A percentile compares a stretch with the other conserved stretches of the same genome.
phyloP scores from a whole-genome alignment of 1,140 invertebrate genomes.

The Andrena cerasifolii region DNA sequence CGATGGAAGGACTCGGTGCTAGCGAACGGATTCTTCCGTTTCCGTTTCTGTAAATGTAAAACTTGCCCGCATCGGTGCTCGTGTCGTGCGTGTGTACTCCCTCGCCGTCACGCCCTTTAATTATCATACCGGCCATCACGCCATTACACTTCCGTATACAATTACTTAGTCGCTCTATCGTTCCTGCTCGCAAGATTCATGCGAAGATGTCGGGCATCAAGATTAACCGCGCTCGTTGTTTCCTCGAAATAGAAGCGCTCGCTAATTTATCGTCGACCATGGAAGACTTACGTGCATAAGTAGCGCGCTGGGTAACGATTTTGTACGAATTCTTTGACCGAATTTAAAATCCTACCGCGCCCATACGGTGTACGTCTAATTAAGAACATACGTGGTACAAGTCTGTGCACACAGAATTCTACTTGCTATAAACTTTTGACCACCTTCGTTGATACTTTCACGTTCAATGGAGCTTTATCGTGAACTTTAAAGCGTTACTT shows the following conservation, averaged over 20 bases:
- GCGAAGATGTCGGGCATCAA: conserved; percentile 51
- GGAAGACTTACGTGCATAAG: conserved; percentile 1
- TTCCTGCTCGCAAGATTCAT: conserved; percentile 44
- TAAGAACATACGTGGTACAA: too few relatives aligned
- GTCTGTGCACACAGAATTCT: too few relatives aligned
- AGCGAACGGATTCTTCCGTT: conserved; percentile 33
- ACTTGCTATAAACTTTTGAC: too few relatives aligned
- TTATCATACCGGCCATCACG: conserved; percentile 59
- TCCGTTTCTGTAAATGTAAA: conserved; percentile 18
- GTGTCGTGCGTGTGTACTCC: conserved; percentile 26
- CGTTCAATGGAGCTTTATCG: too few relatives aligned
- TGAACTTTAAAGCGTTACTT: too few relatives aligned
- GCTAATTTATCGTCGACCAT: conserved; percentile 36
- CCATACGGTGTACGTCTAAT: too few relatives aligned
- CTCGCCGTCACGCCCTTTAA: conserved; percentile 62
- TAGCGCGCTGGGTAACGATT: not conserved
- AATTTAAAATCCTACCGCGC: too few relatives aligned
- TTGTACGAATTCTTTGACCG: not conserved
- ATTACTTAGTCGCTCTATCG: conserved; percentile 60
- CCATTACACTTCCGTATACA: conserved; percentile 62
- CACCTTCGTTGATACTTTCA: too few relatives aligned
- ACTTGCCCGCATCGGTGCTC: conserved; percentile 15
- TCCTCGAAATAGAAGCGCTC: conserved; percentile 55
- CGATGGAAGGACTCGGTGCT: not conserved
- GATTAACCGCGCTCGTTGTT: conserved; percentile 48